These are phyloP conservation scores for Rhagoletis zephyria DNA, from an alignment of 1,140 invertebrate genomes.

Conservation along the genomic window DNA sequence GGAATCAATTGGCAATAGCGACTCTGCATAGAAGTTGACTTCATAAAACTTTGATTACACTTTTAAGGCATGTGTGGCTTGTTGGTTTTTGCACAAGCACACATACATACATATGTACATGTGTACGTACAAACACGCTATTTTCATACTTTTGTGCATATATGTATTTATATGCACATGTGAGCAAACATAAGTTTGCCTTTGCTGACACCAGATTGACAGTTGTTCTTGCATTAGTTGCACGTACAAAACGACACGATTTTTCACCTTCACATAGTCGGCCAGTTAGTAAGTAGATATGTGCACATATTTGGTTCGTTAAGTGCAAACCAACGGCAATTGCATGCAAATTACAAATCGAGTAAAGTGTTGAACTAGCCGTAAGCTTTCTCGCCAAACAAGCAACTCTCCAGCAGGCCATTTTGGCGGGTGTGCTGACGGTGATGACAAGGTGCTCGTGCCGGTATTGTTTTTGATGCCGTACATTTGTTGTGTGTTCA, in stretches of 20 bases:
- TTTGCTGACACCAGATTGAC: neutral
- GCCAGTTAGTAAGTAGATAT: neutral
- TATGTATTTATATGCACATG: neutral
- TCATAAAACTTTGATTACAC: slow-evolving; percentile 52
- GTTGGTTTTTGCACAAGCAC: neutral
- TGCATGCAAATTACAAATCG: slow-evolving; percentile 43
- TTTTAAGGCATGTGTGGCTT: slow-evolving; percentile 30
- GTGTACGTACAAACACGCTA: neutral
- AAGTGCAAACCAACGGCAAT: slow-evolving; percentile 24
- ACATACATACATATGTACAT: neutral
- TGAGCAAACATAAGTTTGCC: slow-evolving; percentile 2
- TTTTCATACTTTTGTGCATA: neutral
- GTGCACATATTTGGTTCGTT: slow-evolving; percentile 13
- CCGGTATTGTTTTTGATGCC: neutral
- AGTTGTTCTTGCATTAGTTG: neutral
- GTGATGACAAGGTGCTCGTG: slow-evolving; percentile 14
- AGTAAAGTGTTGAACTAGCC: slow-evolving; percentile 40
- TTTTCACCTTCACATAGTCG: slow-evolving; percentile 13
- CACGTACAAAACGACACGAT: slow-evolving; percentile 19
- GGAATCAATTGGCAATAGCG: slow-evolving; percentile 48
- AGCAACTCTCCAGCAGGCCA: neutral
- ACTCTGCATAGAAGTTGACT: slow-evolving; percentile 39
- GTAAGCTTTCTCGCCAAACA: slow-evolving; percentile 34
- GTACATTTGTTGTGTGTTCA: slow-evolving; percentile 29
- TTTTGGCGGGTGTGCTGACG: neutral